Base-by-base conservation (phyloP, 2,888 invertebrate species). In the Lapara coniferarum region DNA sequence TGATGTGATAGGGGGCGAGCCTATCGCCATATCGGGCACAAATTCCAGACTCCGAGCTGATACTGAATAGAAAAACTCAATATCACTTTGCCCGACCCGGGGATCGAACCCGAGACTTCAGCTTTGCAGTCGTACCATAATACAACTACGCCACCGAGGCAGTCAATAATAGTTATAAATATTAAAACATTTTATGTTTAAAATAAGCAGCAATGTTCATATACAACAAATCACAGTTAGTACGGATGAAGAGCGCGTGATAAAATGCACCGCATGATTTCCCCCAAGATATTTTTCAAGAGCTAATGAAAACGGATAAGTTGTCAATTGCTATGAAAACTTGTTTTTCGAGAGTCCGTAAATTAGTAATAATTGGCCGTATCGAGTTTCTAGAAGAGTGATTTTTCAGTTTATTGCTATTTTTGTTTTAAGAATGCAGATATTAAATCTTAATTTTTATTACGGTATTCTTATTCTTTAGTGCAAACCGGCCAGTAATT, bases 261-360 rank as follows among this genome's bases (percentile, higher is more conserved):
- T 73, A 69, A 73, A 73, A 81, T 78, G 80, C 75, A 68, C 55
- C 83, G 87, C 85, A 76, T 83, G 78, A 85, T 78, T 85, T 84
- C 80, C 73, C 75, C 53, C 44, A 72, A 85, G 83, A 63, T 80
- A 88, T 85, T 83, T 73, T 37, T 57, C 66, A 58, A 49, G 30
- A 51, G 69, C 66, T 75, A 75, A 78, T 76, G 75, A 72, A 77
- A 79, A 81, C 81, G 75, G 78, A 75, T 83, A 77, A 84, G 76
- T 85, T 81, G 81, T 82, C 83, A 82, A 80, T 80, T 69, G 74
- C 73, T 71, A 73, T 78, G 73, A 75, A 76, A 80, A 80, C 71
- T 79, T 75, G 78, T 82, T 79, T 81, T 78, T 79, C 79, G 81
- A 85, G 83, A 83, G 81, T 72, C 30, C 30, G 37, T 68, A 25